Evolutionary conservation across 2,888 invertebrate species (phyloP), one percentile per base, ranked within the genome.

Genomic region (Metallyticus violacea): DNA sequence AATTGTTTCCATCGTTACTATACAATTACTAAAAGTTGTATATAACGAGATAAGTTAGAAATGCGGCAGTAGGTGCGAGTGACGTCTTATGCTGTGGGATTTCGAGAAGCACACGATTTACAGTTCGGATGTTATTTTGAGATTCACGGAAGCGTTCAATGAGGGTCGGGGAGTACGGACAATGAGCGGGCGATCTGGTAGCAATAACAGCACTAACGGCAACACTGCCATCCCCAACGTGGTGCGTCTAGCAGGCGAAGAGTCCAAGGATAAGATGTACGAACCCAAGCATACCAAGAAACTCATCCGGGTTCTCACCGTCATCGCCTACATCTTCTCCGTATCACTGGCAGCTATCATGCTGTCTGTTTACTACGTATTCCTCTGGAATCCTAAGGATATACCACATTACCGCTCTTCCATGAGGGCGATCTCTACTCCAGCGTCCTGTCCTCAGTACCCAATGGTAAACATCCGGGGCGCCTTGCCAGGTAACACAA

Each of bases 291-390:
- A 96, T 90, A 96, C 96, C 92, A 96, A 97, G 92, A 97, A 98
- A 93, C 94, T 96, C 92, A 95, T 98, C 89, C 95, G 98, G 89
- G 96, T 98, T 90, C 94, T 98, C 90, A 98, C 98, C 27, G 98
- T 99, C 89, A 94, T 98, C 90, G 97, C 98, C 85, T 99, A 99
- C 93, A 96, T 98, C 89, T 96, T 98, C 92, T 97, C 97, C 91
- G 98, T 99, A 89, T 98, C 98, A 80, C 93, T 98, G 90, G 98
- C 98, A 26, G 98, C 98, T 85, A 97, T 98, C 90, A 96, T 98
- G 93, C 94, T 99, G 89, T 98, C 98, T 22, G 94, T 98, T 85
- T 99, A 98, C 93, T 99, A 99, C 93, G 96, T 97, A 90, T 97
- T 98, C 93, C 95, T 98, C 91, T 98, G 98, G 98, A 96, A 97